Evolutionary conservation across 2,888 invertebrate species (phyloP), one percentile per base, ranked within the genome.

Genomic region (Oasisia sp.): DNA sequence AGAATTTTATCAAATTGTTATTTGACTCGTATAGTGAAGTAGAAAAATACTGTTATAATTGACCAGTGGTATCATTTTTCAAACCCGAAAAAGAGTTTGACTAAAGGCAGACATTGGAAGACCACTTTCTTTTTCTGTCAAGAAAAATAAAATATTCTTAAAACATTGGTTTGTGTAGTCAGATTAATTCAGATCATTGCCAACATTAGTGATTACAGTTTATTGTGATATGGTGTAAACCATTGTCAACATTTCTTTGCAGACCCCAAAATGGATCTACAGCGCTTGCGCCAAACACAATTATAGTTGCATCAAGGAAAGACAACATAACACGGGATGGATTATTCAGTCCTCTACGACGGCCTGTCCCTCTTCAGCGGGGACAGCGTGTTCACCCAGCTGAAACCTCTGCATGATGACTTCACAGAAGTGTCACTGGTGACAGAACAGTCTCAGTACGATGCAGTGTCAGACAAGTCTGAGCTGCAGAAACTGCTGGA

Each of bases 201-300:
- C 38, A 38, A 38, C 38, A 38, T 38, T 38, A 38, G 38, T 74
- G 27, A 7, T 50, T 19, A 74, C 5, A n/a, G n/a, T 74, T 74
- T n/a, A 74, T 27, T 74, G 74, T 74, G 74, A 27, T n/a, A 74
- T 27, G 74, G 7, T 74, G 74, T n/a, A 27, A 74, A 74, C 74
- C 74, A 74, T 7, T 27, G 74, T n/a, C 74, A 27, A 27, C 74
- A n/a, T 19, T 74, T 74, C n/a, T 27, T 74, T 74, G 74, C 74
- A 74, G 74, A 74, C 74, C 74, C 74, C 74, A 27, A 74, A 74
- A 74, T 74, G 74, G 74, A 74, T 74, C 74, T 74, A 74, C 74
- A 19, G 74, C 74, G 74, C 74, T 74, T 74, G 74, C 74, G 74
- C 74, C 74, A 74, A 74, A 2, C 74, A 74, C 74, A 19, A 74